These are phyloP conservation scores for Galaxias olidus DNA, from an alignment of 2,797 vertebrate species.

Conservation along the genomic window DNA sequence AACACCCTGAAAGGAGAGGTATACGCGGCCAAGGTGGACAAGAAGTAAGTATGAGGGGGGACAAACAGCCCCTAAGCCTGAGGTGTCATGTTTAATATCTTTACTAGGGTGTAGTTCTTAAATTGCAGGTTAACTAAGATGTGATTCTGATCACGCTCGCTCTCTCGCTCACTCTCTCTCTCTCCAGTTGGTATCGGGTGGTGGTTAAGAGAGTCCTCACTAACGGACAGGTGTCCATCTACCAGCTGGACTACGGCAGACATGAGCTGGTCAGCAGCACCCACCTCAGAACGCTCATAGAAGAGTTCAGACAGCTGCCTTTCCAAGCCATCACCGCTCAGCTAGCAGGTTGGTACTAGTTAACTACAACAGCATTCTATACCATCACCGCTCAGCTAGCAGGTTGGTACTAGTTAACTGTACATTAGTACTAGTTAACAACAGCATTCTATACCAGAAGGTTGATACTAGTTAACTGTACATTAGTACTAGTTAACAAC, in stretches of 20 bases:
- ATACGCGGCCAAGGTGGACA: slow-evolving; percentile 90
- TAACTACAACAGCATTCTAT: too few relatives aligned
- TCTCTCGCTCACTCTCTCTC: background rate
- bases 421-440: too few relatives aligned
- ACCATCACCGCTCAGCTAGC: too few relatives aligned
- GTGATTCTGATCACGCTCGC: background rate
- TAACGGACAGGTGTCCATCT: slow-evolving; percentile 87
- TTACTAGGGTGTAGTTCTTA: too few relatives aligned
- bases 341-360: slow-evolving; percentile 81
- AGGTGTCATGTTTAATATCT: too few relatives aligned
- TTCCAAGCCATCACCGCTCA: slow-evolving; percentile 90
- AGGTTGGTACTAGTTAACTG: too few relatives aligned
- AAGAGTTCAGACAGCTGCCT: slow-evolving; percentile 86
- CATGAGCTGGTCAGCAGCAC: slow-evolving; percentile 82
- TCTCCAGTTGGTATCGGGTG: slow-evolving; percentile 89
- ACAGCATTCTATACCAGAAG: too few relatives aligned
- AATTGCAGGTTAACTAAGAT: too few relatives aligned
- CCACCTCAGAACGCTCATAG: slow-evolving; percentile 79
- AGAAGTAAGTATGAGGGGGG: slow-evolving; percentile 75
- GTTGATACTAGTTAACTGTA: too few relatives aligned
- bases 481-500: too few relatives aligned
- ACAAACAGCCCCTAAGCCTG: too few relatives aligned
- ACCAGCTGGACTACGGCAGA: slow-evolving; percentile 90
- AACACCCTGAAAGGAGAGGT: slow-evolving; percentile 81
- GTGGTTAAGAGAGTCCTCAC: slow-evolving; percentile 84